Evolutionary conservation across 1,140 invertebrate genomes (phyloP).

Genomic region (Coenobita brevimanus): DNA sequence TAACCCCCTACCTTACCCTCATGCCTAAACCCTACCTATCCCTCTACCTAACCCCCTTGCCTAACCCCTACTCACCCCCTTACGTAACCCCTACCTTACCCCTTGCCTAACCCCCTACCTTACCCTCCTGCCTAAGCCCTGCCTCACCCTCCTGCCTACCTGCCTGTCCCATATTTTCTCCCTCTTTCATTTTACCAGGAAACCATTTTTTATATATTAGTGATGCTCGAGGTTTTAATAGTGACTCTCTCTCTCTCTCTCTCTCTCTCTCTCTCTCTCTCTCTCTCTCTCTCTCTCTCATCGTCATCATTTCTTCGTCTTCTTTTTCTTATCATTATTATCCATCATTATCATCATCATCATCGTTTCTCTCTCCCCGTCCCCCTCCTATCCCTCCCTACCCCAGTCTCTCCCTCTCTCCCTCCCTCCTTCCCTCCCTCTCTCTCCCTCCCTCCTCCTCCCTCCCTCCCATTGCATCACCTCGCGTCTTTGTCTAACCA

Average conservation of each 20-base stretch:
- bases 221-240: too few species aligned
- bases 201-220: too few species aligned
- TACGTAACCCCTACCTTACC: too few species aligned
- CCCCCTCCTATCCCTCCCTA: constrained; percentile 27
- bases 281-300: neutral
- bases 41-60: too few species aligned
- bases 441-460: neutral
- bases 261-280: neutral
- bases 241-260: neutral
- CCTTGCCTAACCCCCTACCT: neutral
- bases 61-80: too few species aligned
- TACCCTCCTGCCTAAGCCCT: neutral
- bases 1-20: neutral
- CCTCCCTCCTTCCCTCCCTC: neutral
- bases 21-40: too few species aligned
- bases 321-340: neutral
- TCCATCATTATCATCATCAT: neutral
- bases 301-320: neutral
- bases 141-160: neutral
- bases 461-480: too few species aligned
- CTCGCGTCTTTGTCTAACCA: too few species aligned
- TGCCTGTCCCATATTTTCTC: neutral
- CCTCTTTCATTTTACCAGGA: neutral
- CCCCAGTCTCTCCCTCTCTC: constrained; percentile 17
- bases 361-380: constrained; percentile 20